These are phyloP conservation scores for Antrozous pallidus DNA, from an alignment of 2,797 vertebrate genomes.

Conservation along the genomic window DNA sequence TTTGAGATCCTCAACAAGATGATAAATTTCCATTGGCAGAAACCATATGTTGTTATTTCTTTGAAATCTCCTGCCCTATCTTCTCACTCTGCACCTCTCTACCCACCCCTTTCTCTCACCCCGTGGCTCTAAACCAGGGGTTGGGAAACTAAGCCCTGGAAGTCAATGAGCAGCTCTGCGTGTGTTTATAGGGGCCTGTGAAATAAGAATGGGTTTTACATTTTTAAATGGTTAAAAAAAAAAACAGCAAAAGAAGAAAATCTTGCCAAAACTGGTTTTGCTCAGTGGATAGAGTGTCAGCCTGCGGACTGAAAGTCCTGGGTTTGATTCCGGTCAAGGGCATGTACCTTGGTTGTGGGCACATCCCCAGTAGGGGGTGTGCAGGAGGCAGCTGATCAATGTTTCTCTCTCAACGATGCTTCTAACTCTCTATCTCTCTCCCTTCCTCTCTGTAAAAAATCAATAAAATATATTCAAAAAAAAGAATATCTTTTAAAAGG, in stretches of 20 bases:
- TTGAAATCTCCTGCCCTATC: not conserved
- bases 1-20: slow-evolving; percentile 30
- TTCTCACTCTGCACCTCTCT: not conserved
- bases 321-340: too few relatives aligned
- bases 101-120: not conserved
- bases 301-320: too few relatives aligned
- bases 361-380: too few relatives aligned
- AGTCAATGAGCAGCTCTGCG: not conserved
- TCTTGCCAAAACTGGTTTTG: too few relatives aligned
- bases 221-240: not conserved
- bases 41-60: slow-evolving; percentile 23
- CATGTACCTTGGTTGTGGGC: too few relatives aligned
- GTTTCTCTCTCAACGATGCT: too few relatives aligned
- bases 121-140: not conserved
- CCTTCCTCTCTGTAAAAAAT: too few relatives aligned
- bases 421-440: too few relatives aligned
- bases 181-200: not conserved
- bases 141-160: not conserved
- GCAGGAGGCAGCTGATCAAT: too few relatives aligned
- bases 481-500: not conserved
- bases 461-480: too few relatives aligned
- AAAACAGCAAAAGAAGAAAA: not conserved
- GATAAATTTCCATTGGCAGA: not conserved
- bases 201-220: not conserved
- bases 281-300: too few relatives aligned